Percentiles rank a stretch among this genome's conserved stretches.
Conservation (phyloP, 2,797 vertebrate species). For the Pantherophis vulpinus region DNA sequence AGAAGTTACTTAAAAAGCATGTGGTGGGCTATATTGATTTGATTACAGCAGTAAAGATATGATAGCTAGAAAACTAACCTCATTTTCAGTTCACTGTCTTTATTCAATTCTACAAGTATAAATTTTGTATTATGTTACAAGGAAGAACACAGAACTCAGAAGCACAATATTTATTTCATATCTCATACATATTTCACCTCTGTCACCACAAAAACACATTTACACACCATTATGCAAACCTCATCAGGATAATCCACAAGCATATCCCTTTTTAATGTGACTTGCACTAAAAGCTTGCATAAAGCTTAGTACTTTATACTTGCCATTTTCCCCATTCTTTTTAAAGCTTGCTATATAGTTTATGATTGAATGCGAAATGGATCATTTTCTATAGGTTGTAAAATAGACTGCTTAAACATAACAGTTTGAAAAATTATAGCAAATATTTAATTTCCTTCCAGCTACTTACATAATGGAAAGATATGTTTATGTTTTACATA, state of each 20-base stretch:
- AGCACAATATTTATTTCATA: neutral
- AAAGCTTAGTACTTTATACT: neutral
- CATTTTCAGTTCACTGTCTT: neutral
- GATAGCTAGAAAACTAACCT: neutral
- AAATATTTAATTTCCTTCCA: slow-evolving; percentile 48
- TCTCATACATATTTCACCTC: neutral
- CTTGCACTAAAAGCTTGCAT: neutral
- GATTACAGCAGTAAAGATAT: neutral
- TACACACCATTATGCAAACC: neutral
- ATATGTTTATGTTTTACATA: slow-evolving; percentile 28
- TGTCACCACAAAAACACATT: neutral
- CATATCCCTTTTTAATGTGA: neutral
- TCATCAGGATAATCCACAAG: neutral
- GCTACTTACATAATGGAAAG: slow-evolving; percentile 48
- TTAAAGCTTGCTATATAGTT: slow-evolving; percentile 50
- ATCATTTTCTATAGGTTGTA: slow-evolving; percentile 43
- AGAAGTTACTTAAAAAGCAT: neutral
- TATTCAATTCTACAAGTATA: neutral
- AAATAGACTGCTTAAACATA: slow-evolving; percentile 37
- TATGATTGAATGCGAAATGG: slow-evolving; percentile 45
- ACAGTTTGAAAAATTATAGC: slow-evolving; percentile 45
- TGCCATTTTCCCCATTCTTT: slow-evolving; percentile 9
- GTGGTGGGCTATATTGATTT: neutral
- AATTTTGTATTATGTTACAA: neutral
- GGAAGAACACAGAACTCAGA: neutral